These are phyloP conservation scores for Serilophus lunatus DNA, from an alignment of 2,113 vertebrate species.

Conservation along the genomic window DNA sequence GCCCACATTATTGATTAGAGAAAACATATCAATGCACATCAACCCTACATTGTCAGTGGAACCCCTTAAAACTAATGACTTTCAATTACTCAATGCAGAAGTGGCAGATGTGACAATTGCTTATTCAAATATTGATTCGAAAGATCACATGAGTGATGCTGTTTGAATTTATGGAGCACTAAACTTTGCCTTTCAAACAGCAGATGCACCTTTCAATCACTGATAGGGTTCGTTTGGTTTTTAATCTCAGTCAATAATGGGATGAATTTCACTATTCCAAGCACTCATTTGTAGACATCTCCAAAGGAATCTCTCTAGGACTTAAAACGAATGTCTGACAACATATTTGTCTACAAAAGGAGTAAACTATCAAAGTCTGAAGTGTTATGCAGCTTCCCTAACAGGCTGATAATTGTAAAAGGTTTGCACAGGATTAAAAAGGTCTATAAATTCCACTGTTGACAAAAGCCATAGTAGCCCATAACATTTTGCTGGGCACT, in stretches of 20 bases:
- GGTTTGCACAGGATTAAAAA: background rate
- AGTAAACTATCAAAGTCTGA: background rate
- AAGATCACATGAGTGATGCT: background rate
- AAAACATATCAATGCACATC: background rate
- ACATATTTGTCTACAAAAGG: background rate
- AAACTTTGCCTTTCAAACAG: background rate
- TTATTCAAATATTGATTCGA: constrained; percentile 47
- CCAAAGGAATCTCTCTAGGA: background rate
- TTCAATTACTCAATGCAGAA: constrained; percentile 17
- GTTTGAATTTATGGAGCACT: background rate
- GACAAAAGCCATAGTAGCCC: background rate
- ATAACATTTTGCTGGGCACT: background rate
- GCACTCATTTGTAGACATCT: background rate
- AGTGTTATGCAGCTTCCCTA: background rate
- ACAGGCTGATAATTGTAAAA: background rate
- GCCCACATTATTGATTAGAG: background rate
- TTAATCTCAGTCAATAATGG: background rate
- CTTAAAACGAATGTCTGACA: background rate
- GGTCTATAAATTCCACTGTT: background rate
- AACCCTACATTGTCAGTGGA: background rate
- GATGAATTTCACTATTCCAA: background rate
- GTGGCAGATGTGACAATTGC: constrained; percentile 48
- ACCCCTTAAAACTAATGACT: constrained; percentile 30
- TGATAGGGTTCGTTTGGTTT: background rate
- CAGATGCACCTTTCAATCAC: background rate